These are phyloP conservation scores for Furcula furcula DNA, from an alignment of 2,888 invertebrate species.

Conservation along the genomic window DNA sequence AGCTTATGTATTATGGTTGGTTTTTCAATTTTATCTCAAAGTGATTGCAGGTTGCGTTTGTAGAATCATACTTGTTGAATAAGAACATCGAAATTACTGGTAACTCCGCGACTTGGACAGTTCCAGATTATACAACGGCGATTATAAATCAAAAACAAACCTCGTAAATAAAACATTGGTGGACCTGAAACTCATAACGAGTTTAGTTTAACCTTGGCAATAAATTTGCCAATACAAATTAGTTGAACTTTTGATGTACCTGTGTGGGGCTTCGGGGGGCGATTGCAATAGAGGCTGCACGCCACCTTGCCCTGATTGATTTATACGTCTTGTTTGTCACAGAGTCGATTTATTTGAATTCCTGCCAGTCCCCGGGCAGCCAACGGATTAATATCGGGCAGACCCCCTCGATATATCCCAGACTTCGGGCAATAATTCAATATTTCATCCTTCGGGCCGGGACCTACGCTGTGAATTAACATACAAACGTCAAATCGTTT, in stretches of 20 bases:
- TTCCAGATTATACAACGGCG: slow-evolving; percentile 13
- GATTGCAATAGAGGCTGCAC: slow-evolving; percentile 74
- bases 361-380: slow-evolving; percentile 73
- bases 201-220: slow-evolving; percentile 71
- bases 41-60: too few species aligned
- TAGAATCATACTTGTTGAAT: too few species aligned
- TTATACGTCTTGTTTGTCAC: slow-evolving; percentile 83
- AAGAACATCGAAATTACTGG: slow-evolving; percentile 3
- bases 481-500: slow-evolving; percentile 81
- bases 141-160: slow-evolving; percentile 65
- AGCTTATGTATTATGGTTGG: too few species aligned
- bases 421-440: slow-evolving; percentile 79
- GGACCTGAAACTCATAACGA: slow-evolving; percentile 71
- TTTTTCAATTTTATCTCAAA: too few species aligned
- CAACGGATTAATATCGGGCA: slow-evolving; percentile 79
- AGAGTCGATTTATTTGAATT: slow-evolving; percentile 80
- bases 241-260: slow-evolving; percentile 56
- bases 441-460: slow-evolving; percentile 76
- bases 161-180: slow-evolving; percentile 62
- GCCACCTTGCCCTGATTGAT: slow-evolving; percentile 80
- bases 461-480: slow-evolving; percentile 78
- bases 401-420: slow-evolving; percentile 74
- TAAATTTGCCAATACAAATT: slow-evolving; percentile 78
- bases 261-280: slow-evolving; percentile 47
- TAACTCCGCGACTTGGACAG: slow-evolving; percentile 22